Percentiles rank a stretch among this genome's conserved stretches.
These are phyloP conservation scores for Pipa parva DNA, from an alignment of 2,113 vertebrate species.

Conservation along the genomic window DNA sequence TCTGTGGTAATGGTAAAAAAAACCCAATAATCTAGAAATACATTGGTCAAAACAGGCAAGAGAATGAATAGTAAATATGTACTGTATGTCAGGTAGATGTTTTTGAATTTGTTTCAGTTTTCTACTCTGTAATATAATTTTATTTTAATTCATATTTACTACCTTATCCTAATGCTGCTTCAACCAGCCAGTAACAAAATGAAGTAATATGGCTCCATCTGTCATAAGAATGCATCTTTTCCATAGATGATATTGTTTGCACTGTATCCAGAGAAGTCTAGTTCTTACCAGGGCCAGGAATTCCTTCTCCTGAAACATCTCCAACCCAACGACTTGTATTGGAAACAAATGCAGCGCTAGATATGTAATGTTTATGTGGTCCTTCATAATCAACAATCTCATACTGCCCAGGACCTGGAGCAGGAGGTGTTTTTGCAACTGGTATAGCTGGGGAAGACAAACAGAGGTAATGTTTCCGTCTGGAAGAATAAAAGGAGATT, in stretches of 20 bases:
- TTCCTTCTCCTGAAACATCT: neutral
- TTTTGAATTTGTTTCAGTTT: too few species aligned
- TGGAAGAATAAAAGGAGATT: slow-evolving; percentile 46
- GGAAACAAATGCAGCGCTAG: slow-evolving; percentile 65
- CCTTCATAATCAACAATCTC: slow-evolving; percentile 47
- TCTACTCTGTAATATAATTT: neutral
- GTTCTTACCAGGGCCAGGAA: slow-evolving; percentile 74
- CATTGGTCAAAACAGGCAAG: too few species aligned
- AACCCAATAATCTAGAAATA: too few species aligned
- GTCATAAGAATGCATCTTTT: neutral
- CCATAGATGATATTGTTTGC: neutral
- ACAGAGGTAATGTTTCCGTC: slow-evolving; percentile 58
- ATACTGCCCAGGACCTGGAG: slow-evolving; percentile 66
- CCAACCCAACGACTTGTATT: slow-evolving; percentile 50
- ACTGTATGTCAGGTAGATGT: too few species aligned
- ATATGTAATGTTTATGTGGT: slow-evolving; percentile 53
- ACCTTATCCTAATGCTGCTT: too few species aligned
- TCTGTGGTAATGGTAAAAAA: too few species aligned
- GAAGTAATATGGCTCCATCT: too few species aligned
- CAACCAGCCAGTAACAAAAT: neutral
- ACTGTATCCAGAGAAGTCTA: too few species aligned
- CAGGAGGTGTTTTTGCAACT: slow-evolving; percentile 53
- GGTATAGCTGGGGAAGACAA: slow-evolving; percentile 57
- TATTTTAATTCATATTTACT: neutral
- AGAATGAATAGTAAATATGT: too few species aligned